Base-by-base conservation (phyloP, 2,888 invertebrate genomes). In the Micoletzkya japonica region DNA sequence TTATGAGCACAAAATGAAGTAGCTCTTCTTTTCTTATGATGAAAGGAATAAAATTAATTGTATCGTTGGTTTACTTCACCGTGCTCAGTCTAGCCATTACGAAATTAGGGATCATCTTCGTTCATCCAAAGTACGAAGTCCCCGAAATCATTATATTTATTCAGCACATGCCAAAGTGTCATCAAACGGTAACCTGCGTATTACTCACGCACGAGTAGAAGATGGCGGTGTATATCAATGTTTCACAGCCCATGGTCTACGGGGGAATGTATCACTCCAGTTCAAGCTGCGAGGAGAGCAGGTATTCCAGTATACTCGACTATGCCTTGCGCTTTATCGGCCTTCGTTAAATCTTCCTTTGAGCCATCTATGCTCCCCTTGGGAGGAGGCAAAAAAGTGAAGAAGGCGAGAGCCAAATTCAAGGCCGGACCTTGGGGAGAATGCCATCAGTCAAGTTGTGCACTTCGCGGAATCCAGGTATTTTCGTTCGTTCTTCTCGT, bases 171-270 rank as follows among this genome's bases (percentile, higher is more conserved):
- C 91, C 81, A 93, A 93, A 86, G 92, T 93, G 67, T 93, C 93
- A 17, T 92, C 92, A 84, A 94, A 89, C 88, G 95, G 94, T 20
- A 93, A 93, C 34, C 89, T 95, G 24, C 90, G 93, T 72, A 92
- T 95, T 72, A 90, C 91, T 71, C 91, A 92, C 58, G 90, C 94
- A 6, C 90, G 91, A 0, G 74, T 81, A 73, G 82, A 83, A 72
- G 84, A 84, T 64, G 81, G 81, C 32, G 84, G 84, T 0, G 59
- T 77, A 24, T 90, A 92, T 78, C 89, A 91, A 2, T 78, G 78
- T 50, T 94, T 94, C 86, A 91, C 91, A 69, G 94, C 94, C 1
- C 74, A 76, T 39, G 70, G 57, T 60, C 70, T 75, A 4, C 76
- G 76, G 70, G 93, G 93, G 0, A 92, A 92, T 85, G 90, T 93